Conservation (phyloP, 2,113 vertebrate genomes). For the Bufo gargarizans region DNA sequence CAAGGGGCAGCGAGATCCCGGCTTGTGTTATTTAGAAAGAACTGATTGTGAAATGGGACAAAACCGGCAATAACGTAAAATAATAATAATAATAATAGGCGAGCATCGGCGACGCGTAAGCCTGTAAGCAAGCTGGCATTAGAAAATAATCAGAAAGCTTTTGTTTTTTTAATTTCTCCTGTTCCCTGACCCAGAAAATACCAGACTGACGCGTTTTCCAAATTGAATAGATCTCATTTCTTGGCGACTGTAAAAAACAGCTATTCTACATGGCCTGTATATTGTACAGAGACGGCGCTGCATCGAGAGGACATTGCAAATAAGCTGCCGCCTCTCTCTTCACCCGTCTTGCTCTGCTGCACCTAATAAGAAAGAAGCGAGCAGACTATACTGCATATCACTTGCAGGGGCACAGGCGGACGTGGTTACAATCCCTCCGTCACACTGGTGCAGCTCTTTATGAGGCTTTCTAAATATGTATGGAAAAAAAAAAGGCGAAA, state of each 20-base stretch:
- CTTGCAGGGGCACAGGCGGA: background rate
- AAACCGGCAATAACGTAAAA: slow-evolving; percentile 9
- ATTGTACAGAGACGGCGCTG: background rate
- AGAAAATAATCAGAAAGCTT: background rate
- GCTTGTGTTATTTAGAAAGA: slow-evolving; percentile 42
- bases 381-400: background rate
- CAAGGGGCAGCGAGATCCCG: slow-evolving; percentile 2
- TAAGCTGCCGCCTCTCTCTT: background rate
- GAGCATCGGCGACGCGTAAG: background rate
- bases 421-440: background rate
- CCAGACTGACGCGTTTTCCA: background rate
- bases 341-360: background rate
- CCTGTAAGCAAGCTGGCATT: slow-evolving; percentile 3
- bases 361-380: background rate
- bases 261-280: background rate
- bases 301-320: background rate
- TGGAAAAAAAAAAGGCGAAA: too few relatives aligned
- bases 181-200: slow-evolving; percentile 2
- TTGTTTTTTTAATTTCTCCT: background rate
- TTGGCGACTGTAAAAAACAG: background rate
- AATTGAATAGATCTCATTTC: background rate
- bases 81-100: slow-evolving; percentile 18
- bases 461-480: background rate
- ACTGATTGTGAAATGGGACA: slow-evolving; percentile 33
- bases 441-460: background rate